Conservation (phyloP, 2,113 vertebrate genomes). For the Rhinichthys klamathensis region DNA sequence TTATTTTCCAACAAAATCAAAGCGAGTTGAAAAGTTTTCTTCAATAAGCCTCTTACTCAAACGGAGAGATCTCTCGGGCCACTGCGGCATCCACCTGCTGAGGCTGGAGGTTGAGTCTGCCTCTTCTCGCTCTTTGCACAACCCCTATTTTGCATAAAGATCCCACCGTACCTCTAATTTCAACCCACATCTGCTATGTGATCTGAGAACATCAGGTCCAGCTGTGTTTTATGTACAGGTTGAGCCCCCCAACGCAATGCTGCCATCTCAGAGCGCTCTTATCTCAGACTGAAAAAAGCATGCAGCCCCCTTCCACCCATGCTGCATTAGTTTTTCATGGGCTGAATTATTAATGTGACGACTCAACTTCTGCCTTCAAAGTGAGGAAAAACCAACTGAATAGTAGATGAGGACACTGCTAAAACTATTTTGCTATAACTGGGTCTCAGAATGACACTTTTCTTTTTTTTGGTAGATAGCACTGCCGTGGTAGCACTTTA, state of each 20-base stretch:
- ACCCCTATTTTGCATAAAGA: constrained; percentile 4
- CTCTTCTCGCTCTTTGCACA: not conserved
- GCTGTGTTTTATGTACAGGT: constrained; percentile 26
- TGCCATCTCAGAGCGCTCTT: constrained; percentile 9
- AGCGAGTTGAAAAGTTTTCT: not conserved
- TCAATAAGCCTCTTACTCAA: not conserved
- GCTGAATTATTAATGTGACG: constrained; percentile 28
- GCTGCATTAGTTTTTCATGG: constrained; percentile 49
- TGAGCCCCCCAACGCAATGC: not conserved
- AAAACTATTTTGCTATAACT: not conserved
- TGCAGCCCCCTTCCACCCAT: not conserved
- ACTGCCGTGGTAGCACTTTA: not conserved
- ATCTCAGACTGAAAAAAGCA: constrained; percentile 32
- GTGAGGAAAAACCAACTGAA: constrained; percentile 46
- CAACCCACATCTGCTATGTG: constrained; percentile 8
- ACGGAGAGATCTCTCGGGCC: constrained; percentile 24
- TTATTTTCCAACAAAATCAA: constrained; percentile 51
- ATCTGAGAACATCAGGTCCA: constrained; percentile 12
- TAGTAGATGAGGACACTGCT: constrained; percentile 36
- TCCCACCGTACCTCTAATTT: constrained; percentile 2
- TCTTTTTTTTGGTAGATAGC: not conserved
- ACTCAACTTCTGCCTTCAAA: constrained; percentile 39
- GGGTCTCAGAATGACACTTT: not conserved
- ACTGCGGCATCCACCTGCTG: constrained; percentile 15
- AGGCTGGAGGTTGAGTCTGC: not conserved